Evolutionary conservation across 2,797 vertebrate genomes (phyloP), one percentile per base, ranked within the genome.

Genomic region (Arrhamphus sclerolepis): DNA sequence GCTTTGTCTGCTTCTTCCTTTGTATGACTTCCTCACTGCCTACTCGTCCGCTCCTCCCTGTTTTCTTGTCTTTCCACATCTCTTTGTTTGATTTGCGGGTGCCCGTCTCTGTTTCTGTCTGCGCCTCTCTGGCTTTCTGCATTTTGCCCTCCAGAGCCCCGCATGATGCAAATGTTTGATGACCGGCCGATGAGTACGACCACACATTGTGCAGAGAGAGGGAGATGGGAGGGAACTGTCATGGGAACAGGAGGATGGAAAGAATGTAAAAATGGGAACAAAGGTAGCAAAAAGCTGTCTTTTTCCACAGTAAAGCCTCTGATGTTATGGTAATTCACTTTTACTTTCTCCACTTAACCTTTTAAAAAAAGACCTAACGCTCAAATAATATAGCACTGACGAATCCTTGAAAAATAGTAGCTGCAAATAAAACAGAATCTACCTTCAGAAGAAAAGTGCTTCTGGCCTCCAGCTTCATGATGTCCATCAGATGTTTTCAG

Each of bases 91-190:
- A 55, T 47, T 64, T 54, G 40, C 51, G 17, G 59, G n/a, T 40
- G 38, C 62, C 66, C 14, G 24, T 67, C 38, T 62, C 42, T 49
- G 59, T 28, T 20, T 50, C 59, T 62, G 13, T 73, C 22, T 31
- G 16, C 26, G 19, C 51, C 50, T 53, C 46, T 62, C 51, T 18
- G 42, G 41, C 50, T 24, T 19, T 61, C 51, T 70, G 46, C 20
- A 43, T 57, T 70, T 74, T 67, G 49, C 66, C 21, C 72, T 76
- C 54, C 43, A 55, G 51, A 61, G 54, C 53, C 47, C 68, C 68
- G 71, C 76, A 63, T 56, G 62, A 79, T 76, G 79, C 85, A 83
- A 86, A 87, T 85, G 82, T 89, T 87, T 88, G 84, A 89, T 88
- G 73, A 78, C 42, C 10, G 48, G 73, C 78, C 29, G 57, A 65